Evolutionary conservation across 2,113 vertebrate species (phyloP).

Genomic region (Oreochromis tanganicae): DNA sequence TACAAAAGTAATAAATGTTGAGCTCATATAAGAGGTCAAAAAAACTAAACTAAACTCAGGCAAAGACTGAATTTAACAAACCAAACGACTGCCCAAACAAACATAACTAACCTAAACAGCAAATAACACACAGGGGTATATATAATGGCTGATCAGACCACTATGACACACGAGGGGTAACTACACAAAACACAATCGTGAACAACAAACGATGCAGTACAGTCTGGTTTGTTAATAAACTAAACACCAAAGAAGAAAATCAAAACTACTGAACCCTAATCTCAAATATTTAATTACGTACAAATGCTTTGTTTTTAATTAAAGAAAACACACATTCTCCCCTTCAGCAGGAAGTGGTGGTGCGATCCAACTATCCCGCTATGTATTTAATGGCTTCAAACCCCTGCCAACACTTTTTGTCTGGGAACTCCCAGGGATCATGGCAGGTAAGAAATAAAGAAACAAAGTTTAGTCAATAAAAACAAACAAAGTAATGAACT

Average conservation of each 20-base stretch:
- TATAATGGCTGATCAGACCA: background rate
- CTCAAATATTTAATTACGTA: accelerated
- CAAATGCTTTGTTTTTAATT: background rate
- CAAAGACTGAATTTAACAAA: background rate
- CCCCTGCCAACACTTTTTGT: background rate
- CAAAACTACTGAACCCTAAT: background rate
- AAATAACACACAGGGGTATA: background rate
- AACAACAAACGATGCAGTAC: background rate
- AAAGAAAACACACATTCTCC: background rate
- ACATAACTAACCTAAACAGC: background rate
- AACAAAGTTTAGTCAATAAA: background rate
- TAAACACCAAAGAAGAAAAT: background rate
- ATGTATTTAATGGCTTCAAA: background rate
- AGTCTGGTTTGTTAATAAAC: background rate
- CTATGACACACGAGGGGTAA: background rate
- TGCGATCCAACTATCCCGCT: background rate
- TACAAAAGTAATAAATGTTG: background rate
- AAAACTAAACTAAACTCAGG: background rate
- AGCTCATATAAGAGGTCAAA: background rate
- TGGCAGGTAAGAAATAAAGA: background rate
- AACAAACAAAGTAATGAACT: background rate
- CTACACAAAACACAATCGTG: background rate
- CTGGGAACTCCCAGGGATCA: background rate
- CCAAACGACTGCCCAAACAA: background rate
- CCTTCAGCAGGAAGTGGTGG: background rate